phyloP scores from a whole-genome alignment of 2,888 invertebrate genomes.

The Tortrix viridana region DNA sequence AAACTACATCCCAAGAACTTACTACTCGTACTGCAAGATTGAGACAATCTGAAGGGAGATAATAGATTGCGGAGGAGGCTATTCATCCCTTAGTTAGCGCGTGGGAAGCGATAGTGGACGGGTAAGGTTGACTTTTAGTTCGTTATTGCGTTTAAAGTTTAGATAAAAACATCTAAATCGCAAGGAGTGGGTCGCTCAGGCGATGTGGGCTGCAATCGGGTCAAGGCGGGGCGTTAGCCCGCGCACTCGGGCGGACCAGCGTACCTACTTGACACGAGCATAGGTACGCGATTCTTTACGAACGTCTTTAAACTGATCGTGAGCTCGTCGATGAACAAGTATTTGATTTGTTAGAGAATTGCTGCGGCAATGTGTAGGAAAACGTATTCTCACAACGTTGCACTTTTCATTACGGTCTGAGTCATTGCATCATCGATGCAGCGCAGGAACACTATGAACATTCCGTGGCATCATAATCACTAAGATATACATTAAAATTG shows the following conservation, averaged over 20 bases:
- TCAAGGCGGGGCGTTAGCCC: conserved; percentile 5
- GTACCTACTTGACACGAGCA: too few species aligned
- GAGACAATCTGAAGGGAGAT: background rate
- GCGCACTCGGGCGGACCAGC: too few species aligned
- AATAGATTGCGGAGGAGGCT: background rate
- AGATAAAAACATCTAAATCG: background rate
- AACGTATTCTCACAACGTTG: background rate
- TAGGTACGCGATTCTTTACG: too few species aligned
- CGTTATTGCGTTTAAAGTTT: conserved; percentile 1
- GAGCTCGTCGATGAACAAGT: too few species aligned
- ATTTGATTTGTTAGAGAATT: too few species aligned
- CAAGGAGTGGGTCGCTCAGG: conserved; percentile 10
- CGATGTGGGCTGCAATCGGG: conserved; percentile 11
- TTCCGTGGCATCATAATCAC: too few species aligned
- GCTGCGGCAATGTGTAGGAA: background rate
- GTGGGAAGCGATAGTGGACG: background rate
- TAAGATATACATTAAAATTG: too few species aligned
- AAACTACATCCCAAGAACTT: too few species aligned
- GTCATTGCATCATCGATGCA: background rate
- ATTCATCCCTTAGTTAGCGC: background rate
- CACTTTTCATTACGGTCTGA: background rate
- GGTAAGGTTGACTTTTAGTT: background rate
- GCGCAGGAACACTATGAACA: background rate
- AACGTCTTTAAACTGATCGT: too few species aligned
- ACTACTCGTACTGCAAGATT: background rate